Conservation (phyloP, 2,113 vertebrate genomes). For the Rhinolophus ferrumequinum region DNA sequence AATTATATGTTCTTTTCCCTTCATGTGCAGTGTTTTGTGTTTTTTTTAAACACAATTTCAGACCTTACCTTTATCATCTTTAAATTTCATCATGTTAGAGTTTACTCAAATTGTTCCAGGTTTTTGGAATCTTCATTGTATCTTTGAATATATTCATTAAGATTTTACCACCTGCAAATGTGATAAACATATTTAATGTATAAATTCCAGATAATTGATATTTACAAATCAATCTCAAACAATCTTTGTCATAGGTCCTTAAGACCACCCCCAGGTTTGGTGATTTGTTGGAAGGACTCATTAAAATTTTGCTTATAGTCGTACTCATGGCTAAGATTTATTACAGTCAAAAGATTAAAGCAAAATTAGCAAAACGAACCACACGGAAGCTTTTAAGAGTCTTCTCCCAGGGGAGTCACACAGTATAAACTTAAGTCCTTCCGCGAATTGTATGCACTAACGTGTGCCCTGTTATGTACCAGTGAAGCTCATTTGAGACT, state of each 20-base stretch:
- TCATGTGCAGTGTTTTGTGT: background rate
- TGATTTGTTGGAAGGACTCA: background rate
- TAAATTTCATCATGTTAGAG: slow-evolving; percentile 11
- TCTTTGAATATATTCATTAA: slow-evolving; percentile 5
- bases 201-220: background rate
- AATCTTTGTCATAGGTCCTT: background rate
- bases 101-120: background rate
- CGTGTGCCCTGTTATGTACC: background rate
- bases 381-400: background rate
- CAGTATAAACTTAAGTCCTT: background rate
- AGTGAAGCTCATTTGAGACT: background rate
- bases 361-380: background rate
- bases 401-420: background rate
- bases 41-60: background rate
- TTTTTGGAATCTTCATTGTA: slow-evolving; percentile 27
- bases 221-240: background rate
- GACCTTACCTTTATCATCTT: background rate
- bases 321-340: background rate
- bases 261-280: background rate
- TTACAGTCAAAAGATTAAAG: background rate
- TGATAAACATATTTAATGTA: slow-evolving; percentile 1
- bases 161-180: slow-evolving; percentile 1
- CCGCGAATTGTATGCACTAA: background rate
- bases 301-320: background rate
- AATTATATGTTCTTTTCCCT: slow-evolving; percentile 27